These are phyloP conservation scores for Rhopilema esculentum DNA, from an alignment of 30 jellyfish, hydroid and myxozoan species.

Conservation along the genomic window DNA sequence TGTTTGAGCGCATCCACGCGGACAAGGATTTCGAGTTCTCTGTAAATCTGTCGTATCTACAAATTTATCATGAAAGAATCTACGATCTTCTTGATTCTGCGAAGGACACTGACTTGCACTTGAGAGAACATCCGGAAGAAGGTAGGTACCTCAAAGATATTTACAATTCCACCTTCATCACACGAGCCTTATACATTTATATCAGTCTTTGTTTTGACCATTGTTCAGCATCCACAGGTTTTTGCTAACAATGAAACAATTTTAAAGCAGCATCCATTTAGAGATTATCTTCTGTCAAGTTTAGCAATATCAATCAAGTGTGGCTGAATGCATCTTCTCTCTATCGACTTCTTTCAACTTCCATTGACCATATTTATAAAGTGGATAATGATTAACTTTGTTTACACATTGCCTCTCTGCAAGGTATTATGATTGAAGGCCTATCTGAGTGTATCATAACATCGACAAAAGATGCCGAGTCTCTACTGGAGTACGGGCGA, in stretches of 20 bases:
- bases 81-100: conserved; percentile 85
- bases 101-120: conserved; percentile 63
- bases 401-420: no score
- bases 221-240: no score
- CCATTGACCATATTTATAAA: background rate
- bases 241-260: no score
- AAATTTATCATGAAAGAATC: conserved; percentile 85
- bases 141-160: conserved; percentile 36
- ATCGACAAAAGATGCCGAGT: conserved; percentile 74
- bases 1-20: conserved; percentile 39
- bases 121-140: conserved; percentile 94
- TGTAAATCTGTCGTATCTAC: conserved; percentile 78
- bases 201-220: no score
- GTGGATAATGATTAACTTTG: background rate
- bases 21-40: conserved; percentile 40
- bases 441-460: conserved; percentile 59
- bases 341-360: no score
- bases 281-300: no score
- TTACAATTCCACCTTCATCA: no score
- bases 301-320: no score
- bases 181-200: background rate
- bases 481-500: conserved; percentile 69
- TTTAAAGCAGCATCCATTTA: no score
- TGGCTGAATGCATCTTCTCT: no score
- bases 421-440: conserved; percentile 84